Percentiles rank a stretch among this genome's conserved stretches.
These are phyloP conservation scores for Nyctibius bracteatus DNA, from an alignment of 2,113 vertebrate species.

Conservation along the genomic window DNA sequence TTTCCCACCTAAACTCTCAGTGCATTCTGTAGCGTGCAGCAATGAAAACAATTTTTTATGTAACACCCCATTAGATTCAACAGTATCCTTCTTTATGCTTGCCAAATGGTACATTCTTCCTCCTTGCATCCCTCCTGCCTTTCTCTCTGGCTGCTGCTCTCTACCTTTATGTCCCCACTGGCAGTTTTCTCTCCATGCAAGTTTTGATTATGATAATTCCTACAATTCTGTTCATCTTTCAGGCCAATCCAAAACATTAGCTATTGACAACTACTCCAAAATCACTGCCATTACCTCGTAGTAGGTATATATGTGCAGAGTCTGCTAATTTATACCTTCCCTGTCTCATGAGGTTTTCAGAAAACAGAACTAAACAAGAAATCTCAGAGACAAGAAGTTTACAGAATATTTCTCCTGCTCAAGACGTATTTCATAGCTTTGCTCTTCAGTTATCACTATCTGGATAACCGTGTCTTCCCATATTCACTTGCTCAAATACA, in stretches of 20 bases:
- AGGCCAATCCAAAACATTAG: neutral
- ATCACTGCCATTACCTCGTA: neutral
- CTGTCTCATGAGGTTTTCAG: neutral
- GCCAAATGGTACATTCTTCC: rapidly evolving
- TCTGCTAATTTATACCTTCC: neutral
- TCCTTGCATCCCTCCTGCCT: neutral
- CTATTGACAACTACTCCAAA: neutral
- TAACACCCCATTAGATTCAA: neutral
- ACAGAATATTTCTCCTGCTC: neutral
- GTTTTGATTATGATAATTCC: neutral
- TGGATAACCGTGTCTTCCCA: neutral
- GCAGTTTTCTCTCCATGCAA: neutral
- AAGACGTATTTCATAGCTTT: neutral
- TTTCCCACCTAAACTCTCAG: neutral
- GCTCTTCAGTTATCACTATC: neutral
- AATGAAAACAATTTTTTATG: neutral
- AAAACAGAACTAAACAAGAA: neutral
- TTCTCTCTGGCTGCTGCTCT: neutral
- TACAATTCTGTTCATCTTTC: neutral
- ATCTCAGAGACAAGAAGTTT: neutral
- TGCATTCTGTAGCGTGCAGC: neutral
- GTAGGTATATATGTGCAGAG: neutral
- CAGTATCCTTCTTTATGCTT: neutral
- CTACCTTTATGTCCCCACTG: neutral
- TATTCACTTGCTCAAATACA: neutral